phyloP scores from a whole-genome alignment of 1,140 invertebrate genomes.

The Listronotus bonariensis region DNA sequence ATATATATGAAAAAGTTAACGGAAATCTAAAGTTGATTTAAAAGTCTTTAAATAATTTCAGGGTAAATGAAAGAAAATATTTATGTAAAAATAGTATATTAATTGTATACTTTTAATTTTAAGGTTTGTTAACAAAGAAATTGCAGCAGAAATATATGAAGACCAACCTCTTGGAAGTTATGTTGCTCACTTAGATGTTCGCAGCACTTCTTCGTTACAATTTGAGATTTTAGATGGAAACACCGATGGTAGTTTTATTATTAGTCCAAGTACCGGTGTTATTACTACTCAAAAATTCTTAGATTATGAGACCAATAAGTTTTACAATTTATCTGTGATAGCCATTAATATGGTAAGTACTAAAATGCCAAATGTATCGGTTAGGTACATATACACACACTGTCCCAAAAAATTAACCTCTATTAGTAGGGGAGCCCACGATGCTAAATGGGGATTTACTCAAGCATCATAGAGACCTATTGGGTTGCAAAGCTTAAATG shows the following conservation, averaged over 20 bases:
- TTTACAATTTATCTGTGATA: constrained; percentile 82
- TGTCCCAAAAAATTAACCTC: no score
- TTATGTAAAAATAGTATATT: no score
- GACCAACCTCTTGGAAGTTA: constrained; percentile 78
- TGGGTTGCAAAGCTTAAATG: no score
- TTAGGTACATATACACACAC: no score
- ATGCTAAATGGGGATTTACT: no score
- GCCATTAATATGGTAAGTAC: constrained; percentile 82
- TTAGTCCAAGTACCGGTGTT: constrained; percentile 85
- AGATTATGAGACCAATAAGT: constrained; percentile 77
- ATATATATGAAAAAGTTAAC: no score
- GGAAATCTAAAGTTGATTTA: no score
- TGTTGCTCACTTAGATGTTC: constrained; percentile 76
- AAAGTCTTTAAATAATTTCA: no score
- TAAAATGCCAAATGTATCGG: not conserved
- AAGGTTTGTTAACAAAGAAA: constrained; percentile 56
- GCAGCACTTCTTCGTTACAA: constrained; percentile 76
- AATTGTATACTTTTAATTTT: not conserved
- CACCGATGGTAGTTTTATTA: constrained; percentile 72
- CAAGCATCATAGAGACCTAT: no score
- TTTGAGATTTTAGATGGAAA: constrained; percentile 85
- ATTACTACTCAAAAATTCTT: constrained; percentile 74
- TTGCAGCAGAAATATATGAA: constrained; percentile 82
- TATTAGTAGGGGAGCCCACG: no score
- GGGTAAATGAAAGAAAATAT: no score